Base-by-base conservation (phyloP, 1,140 invertebrate genomes). In the Pachypsylla venusta region DNA sequence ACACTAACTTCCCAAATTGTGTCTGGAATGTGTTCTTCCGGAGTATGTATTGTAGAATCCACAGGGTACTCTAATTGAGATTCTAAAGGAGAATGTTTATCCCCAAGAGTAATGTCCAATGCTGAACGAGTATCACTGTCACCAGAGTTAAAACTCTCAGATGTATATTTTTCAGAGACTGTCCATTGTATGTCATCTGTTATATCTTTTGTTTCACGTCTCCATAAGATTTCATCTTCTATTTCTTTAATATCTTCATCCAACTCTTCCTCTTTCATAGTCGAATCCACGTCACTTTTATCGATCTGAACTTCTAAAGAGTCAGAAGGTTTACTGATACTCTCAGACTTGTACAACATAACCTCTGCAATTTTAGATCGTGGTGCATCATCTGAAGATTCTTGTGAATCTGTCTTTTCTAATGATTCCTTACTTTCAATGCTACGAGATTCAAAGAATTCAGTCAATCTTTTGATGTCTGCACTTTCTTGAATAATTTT, bases 1-100 rank as follows among this genome's bases (percentile, higher is more conserved):
- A 81, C 67, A 24, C 80, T 75, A 25, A 80, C 76, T 73, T 82
- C 80, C 77, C 81, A 81, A 54, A 82, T 70, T 59, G 77, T 77
- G 62, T 80, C 76, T 64, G 77, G 72, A 60, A 79, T 71, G 62
- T 77, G 73, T 67, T 79, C 73, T 67, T 78, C 73, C 22, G 77
- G 74, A 66, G 77, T 70, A 65, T 77, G 73, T 28, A 79, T 70
- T 10, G 30, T 35, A 10, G 30, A 35, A 35, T n/a, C n/a, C n/a
- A n/a, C 0, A 76, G 74, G 26, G 75, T 75, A 61, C 68, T 72
- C 25, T 55, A 56, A 14, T 61, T 35, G 7, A 35, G 30, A 35
- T 35, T n/a, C n/a, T 35, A 35, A 35, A 35, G 7, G 30, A 35
- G 7, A 35, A 10, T 10, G 30, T 35, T 35, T n/a, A n/a, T 68